Evolutionary conservation across 2,113 vertebrate genomes (phyloP), one percentile per base, ranked within the genome.

Genomic region (Quiscalus mexicanus): DNA sequence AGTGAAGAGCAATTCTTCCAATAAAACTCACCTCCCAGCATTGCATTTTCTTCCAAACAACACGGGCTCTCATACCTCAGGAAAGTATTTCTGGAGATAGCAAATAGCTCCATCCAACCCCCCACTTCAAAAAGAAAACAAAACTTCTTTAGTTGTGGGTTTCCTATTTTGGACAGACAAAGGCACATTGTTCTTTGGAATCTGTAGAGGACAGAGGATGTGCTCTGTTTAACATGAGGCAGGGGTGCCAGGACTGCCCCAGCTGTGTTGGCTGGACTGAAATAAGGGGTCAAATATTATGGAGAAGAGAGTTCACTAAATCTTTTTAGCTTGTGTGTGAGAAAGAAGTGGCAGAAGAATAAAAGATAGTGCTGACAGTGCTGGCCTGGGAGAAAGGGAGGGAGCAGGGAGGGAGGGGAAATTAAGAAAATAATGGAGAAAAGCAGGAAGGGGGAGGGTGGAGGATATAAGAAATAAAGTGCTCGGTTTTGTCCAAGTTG

Each of bases 401-500:
- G 56, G 75, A 67, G 63, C 47, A 53, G 52, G 33, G 55, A 73
- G 30, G 73, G 70, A 82, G 91, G 50, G 65, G 78, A 80, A 96
- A 93, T 96, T 87, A 90, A 90, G 89, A 93, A 93, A 95, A 91
- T 95, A 95, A 87, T 94, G 65, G 64, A 87, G 79, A 93, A 67
- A 90, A 60, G 74, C 30, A 93, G 90, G 49, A 55, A 75, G 75
- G 71, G 75, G 63, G 89, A 95, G 67, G 55, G 28, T 73, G 42
- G 65, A 79, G 25, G 59, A 28, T 89, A 4, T 76, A 44, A 80
- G 81, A 91, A 89, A 93, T 82, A 50, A 95, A 90, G 84, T 63
- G 77, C 74, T 95, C 7, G 3, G 27, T 89, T 97, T 87, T 91
- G 74, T 95, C 82, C 87, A 76, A 15, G 45, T 41, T 92, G 84